Conservation (phyloP, 2,888 invertebrate genomes). For the Ectemnius continuus region DNA sequence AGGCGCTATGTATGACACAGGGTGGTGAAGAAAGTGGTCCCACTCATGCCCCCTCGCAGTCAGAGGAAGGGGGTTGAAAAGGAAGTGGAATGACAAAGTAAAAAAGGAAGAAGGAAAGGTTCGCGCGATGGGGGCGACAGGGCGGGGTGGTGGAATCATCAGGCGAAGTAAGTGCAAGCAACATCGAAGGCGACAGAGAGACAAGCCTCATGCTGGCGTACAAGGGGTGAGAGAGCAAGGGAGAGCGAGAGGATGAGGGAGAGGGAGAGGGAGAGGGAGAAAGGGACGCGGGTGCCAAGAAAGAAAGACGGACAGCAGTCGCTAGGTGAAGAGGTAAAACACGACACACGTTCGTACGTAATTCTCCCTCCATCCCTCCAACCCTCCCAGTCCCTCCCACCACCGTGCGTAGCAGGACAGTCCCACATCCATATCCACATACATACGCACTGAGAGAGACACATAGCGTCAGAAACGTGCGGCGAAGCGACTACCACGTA, state of each 20-base stretch:
- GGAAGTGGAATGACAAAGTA: no score
- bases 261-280: neutral
- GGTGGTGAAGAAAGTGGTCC: no score
- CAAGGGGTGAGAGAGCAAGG: neutral
- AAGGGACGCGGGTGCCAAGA: neutral
- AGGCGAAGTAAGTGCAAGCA: no score
- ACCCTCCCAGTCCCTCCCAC: neutral
- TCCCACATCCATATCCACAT: constrained; percentile 7
- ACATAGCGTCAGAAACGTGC: no score
- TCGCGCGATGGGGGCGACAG: neutral
- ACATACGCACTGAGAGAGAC: constrained; percentile 3
- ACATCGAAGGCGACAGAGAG: no score
- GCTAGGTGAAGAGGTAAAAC: constrained; percentile 27
- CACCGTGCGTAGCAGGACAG: neutral
- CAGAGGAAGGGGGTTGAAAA: no score
- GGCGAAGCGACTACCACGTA: no score
- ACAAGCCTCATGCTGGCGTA: no score
- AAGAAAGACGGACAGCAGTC: constrained; percentile 5
- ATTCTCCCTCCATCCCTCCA: constrained; percentile 12
- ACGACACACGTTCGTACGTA: constrained; percentile 32
- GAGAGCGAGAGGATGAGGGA: neutral
- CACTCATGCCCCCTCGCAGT: no score
- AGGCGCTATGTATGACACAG: no score
- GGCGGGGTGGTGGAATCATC: neutral
- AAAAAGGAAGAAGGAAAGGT: neutral